Evolutionary conservation across 2,888 invertebrate species (phyloP), one percentile per base, ranked within the genome.

Genomic region (Cerceris ruficornis): DNA sequence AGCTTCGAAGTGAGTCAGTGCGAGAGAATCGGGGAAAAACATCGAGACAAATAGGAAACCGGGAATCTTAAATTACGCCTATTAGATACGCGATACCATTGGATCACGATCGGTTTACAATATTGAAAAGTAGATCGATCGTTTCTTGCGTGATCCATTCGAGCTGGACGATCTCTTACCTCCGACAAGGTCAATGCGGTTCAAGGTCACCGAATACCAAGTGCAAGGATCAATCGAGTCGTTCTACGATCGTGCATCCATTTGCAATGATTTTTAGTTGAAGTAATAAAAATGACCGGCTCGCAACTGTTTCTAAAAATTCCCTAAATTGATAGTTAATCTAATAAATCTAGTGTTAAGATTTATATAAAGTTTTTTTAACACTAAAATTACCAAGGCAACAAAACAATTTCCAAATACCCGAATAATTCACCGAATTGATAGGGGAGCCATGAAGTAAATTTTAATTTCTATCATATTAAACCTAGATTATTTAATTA

Each of bases 201-300:
- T 55, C 71, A 72, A 76, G 70, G 75, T 43, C 68, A 42, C 7
- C 6, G 50, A 60, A 67, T 80, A 67, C 67, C 77, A 80, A 84
- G 75, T 46, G 57, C 69, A 64, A 52, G 60, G 57, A 70, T 49
- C 72, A 68, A 73, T 77, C 73, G 52, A 65, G 39, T 62, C 42
- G 60, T 39, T 42, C 42, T 6, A 8, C 11, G 58, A 62, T 61
- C 41, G n/a, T 43, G 9, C 42, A 61, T 59, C 69, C 64, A 70
- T 71, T 71, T 69, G 13, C 52, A 7, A 28, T 5, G 50, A 50
- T n/a, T n/a, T 8, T 46, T 46, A 8, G 11, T 8, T 11, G 1
- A 46, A 11, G 11, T 43, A 43, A 9, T 43, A 7, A 9, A 7
- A 43, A 6, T 43, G 6, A 6, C 43, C 43, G 9, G 43, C 43